These are phyloP conservation scores for Seriola aureovittata DNA, from an alignment of 2,113 vertebrate genomes.

Conservation along the genomic window DNA sequence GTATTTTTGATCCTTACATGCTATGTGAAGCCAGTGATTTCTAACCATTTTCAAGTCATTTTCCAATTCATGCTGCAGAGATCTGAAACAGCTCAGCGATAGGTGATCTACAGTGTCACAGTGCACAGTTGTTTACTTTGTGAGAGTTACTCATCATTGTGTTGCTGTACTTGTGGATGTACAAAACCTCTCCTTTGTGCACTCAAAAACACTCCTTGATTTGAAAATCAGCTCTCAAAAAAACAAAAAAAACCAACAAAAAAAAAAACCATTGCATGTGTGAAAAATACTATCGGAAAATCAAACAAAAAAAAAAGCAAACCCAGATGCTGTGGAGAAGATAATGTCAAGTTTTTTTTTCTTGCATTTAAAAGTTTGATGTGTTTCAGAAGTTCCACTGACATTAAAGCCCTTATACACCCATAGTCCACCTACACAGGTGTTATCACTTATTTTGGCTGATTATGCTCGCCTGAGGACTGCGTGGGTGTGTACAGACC, in stretches of 20 bases:
- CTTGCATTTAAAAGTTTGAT: slow-evolving; percentile 44
- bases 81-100: not conserved
- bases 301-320: slow-evolving; percentile 13
- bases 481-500: slow-evolving; percentile 67
- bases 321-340: slow-evolving; percentile 9
- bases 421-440: slow-evolving; percentile 57
- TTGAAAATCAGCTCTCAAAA: slow-evolving; percentile 1
- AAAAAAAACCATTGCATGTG: not conserved
- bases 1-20: slow-evolving; percentile 1
- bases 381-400: slow-evolving; percentile 29
- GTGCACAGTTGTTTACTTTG: slow-evolving; percentile 6
- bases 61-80: slow-evolving; percentile 8
- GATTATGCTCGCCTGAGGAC: slow-evolving; percentile 67
- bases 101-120: not conserved
- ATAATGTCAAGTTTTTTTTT: not conserved
- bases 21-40: not conserved
- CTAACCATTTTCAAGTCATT: slow-evolving; percentile 16
- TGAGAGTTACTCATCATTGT: not conserved
- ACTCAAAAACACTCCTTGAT: slow-evolving; percentile 12
- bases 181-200: slow-evolving; percentile 2
- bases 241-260: too few species aligned
- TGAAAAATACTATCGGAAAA: slow-evolving; percentile 6
- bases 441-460: slow-evolving; percentile 66
- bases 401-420: slow-evolving; percentile 43
- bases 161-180: not conserved